Evolutionary conservation across 2,797 vertebrate species (phyloP).

Genomic region (Bovichtus variegatus): DNA sequence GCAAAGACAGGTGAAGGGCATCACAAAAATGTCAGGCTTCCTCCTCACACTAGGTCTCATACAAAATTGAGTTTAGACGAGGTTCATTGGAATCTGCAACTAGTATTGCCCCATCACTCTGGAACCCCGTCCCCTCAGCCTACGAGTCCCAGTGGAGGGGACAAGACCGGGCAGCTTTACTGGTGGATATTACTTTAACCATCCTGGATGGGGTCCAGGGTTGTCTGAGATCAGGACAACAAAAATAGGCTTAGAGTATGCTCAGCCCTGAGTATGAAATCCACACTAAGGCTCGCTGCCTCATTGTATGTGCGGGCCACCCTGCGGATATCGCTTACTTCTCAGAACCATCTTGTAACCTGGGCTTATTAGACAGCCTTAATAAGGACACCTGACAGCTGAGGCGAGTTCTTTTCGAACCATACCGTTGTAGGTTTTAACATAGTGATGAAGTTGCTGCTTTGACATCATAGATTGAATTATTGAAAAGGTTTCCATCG

Average conservation of each 20-base stretch:
- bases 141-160: slow-evolving; percentile 48
- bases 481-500: slow-evolving; percentile 59
- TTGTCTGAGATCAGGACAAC: slow-evolving; percentile 80
- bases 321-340: slow-evolving; percentile 78
- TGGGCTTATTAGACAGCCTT: slow-evolving; percentile 81
- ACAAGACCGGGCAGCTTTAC: slow-evolving; percentile 64
- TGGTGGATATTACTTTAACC: slow-evolving; percentile 72
- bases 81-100: slow-evolving; percentile 15
- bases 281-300: slow-evolving; percentile 67
- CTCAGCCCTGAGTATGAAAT: slow-evolving; percentile 81
- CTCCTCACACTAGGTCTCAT: not conserved
- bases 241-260: slow-evolving; percentile 84
- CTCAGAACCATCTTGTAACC: slow-evolving; percentile 81
- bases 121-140: slow-evolving; percentile 16
- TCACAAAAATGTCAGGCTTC: slow-evolving; percentile 8
- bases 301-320: slow-evolving; percentile 76
- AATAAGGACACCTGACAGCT: slow-evolving; percentile 83
- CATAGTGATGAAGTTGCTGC: slow-evolving; percentile 49
- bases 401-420: slow-evolving; percentile 65
- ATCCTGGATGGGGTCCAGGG: slow-evolving; percentile 78
- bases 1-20: slow-evolving; percentile 43
- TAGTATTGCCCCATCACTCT: slow-evolving; percentile 9
- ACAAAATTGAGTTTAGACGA: slow-evolving; percentile 1
- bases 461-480: slow-evolving; percentile 46
- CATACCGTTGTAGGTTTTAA: slow-evolving; percentile 65